phyloP scores from a whole-genome alignment of 2,797 vertebrate genomes.

The Rhinophrynus dorsalis region DNA sequence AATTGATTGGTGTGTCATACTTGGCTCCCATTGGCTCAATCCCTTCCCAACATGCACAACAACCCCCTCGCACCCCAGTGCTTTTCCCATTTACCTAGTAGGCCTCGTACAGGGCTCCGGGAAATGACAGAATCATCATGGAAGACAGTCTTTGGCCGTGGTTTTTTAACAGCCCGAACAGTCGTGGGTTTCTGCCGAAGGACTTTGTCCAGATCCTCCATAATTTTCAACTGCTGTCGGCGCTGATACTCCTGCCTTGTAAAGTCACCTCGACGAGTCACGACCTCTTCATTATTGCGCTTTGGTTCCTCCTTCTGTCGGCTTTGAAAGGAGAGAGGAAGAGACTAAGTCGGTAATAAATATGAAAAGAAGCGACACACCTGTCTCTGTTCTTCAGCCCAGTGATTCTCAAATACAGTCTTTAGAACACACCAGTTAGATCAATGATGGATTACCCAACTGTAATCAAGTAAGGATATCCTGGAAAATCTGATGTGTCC shows the following conservation, averaged over 20 bases:
- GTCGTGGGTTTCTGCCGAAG: constrained; percentile 80
- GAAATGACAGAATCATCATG: constrained; percentile 85
- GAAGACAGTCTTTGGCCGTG: constrained; percentile 84
- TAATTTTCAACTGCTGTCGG: constrained; percentile 86
- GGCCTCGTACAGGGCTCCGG: constrained; percentile 81
- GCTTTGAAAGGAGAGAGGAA: constrained; percentile 20
- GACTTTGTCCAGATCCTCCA: constrained; percentile 91
- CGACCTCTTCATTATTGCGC: constrained; percentile 55
- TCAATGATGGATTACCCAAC: no score
- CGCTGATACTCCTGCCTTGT: constrained; percentile 83
- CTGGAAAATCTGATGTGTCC: no score
- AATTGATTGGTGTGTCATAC: no score
- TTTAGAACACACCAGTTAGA: no score
- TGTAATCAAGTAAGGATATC: no score
- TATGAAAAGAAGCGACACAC: no score
- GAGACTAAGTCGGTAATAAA: no score
- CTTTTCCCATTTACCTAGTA: constrained; percentile 69
- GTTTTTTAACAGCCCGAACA: constrained; percentile 76
- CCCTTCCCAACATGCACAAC: no score
- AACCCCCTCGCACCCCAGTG: no score
- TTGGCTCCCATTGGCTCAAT: no score
- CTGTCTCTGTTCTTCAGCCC: no score
- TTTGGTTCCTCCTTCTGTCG: constrained; percentile 60
- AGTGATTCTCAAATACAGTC: no score
- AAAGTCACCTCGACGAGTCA: constrained; percentile 77